Conservation (phyloP, 2,888 invertebrate species). For the Amiota communis region DNA sequence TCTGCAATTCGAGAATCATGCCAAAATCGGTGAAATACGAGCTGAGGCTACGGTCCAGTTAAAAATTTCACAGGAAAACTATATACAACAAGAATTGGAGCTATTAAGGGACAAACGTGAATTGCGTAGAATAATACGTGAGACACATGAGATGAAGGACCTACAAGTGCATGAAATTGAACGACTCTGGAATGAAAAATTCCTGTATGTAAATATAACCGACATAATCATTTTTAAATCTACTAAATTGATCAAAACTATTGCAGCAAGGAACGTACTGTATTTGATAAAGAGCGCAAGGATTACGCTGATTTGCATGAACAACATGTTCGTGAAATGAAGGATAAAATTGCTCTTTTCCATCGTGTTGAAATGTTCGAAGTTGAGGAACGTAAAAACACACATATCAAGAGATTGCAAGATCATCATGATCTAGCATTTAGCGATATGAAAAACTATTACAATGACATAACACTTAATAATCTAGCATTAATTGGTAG, state of each 20-base stretch:
- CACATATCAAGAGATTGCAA: constrained; percentile 86
- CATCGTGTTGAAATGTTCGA: constrained; percentile 89
- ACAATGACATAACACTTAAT: constrained; percentile 94
- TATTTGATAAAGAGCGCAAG: constrained; percentile 80
- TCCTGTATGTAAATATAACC: constrained; percentile 62
- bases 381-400: constrained; percentile 92
- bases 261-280: constrained; percentile 76
- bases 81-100: constrained; percentile 83
- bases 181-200: constrained; percentile 65
- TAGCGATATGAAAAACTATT: constrained; percentile 93
- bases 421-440: constrained; percentile 89
- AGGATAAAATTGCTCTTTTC: constrained; percentile 81
- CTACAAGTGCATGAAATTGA: constrained; percentile 71
- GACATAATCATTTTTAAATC: neutral
- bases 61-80: constrained; percentile 88
- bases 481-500: constrained; percentile 93
- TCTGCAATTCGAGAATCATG: constrained; percentile 92
- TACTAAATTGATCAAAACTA: constrained; percentile 26
- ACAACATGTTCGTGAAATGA: constrained; percentile 81
- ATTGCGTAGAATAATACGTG: constrained; percentile 75
- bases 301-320: constrained; percentile 76
- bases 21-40: constrained; percentile 86
- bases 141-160: constrained; percentile 74
- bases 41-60: constrained; percentile 88
- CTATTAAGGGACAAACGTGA: constrained; percentile 77